Evolutionary conservation across 2,888 invertebrate species (phyloP).

Genomic region (Julus scandinavius): DNA sequence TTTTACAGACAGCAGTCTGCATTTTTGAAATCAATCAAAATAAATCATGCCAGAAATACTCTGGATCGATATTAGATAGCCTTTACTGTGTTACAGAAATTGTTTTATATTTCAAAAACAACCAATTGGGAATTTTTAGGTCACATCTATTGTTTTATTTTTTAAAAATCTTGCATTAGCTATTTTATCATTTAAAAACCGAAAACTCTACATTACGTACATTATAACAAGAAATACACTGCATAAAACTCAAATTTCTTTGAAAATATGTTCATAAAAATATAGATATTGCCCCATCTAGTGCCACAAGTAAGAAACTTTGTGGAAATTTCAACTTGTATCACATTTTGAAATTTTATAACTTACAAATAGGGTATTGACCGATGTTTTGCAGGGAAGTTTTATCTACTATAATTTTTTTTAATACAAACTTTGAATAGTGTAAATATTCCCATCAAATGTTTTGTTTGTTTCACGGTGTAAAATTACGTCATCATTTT

Average conservation of each 20-base stretch:
- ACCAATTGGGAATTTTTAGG: neutral
- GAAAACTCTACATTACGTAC: too few relatives aligned
- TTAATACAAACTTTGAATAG: neutral
- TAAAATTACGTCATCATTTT: constrained; percentile 40
- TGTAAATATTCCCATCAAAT: neutral
- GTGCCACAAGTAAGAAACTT: too few relatives aligned
- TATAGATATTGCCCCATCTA: too few relatives aligned
- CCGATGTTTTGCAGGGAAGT: too few relatives aligned
- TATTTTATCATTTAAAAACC: too few relatives aligned
- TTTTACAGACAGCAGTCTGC: constrained; percentile 31
- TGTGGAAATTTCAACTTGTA: too few relatives aligned
- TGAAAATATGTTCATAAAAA: too few relatives aligned
- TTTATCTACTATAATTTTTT: neutral
- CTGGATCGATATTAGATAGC: neutral
- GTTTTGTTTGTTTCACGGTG: neutral
- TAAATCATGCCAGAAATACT: constrained; percentile 29
- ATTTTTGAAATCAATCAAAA: constrained; percentile 43
- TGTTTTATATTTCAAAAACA: neutral
- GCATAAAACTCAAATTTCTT: too few relatives aligned
- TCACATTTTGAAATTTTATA: too few relatives aligned
- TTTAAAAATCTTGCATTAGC: neutral
- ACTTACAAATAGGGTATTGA: too few relatives aligned
- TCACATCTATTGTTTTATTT: neutral
- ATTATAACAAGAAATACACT: too few relatives aligned
- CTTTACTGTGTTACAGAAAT: neutral